phyloP scores from a whole-genome alignment of 2,113 vertebrate species.

The Leucosticte australis region DNA sequence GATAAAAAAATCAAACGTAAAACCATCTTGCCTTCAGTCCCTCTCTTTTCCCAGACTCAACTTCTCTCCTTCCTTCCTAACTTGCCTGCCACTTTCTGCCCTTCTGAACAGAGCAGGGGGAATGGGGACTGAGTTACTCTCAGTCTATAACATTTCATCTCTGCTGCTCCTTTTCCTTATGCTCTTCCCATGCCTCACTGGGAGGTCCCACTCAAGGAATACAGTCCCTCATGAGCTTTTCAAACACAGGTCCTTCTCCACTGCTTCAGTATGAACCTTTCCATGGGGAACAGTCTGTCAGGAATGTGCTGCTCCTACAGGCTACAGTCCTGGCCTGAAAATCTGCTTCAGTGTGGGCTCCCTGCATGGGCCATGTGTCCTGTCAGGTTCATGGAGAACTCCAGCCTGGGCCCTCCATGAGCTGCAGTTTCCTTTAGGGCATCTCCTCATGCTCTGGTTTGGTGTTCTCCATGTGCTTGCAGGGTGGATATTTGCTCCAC shows the following conservation, averaged over 20 bases:
- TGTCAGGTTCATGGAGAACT: not conserved
- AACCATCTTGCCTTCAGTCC: not conserved
- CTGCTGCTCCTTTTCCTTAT: not conserved
- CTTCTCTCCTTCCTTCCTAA: not conserved
- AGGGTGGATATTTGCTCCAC: not conserved
- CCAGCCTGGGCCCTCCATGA: not conserved
- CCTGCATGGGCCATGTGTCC: fast-evolving
- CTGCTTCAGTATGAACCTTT: not conserved
- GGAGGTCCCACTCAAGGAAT: not conserved
- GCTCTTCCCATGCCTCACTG: not conserved
- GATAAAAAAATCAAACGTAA: not conserved
- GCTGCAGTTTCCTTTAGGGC: not conserved
- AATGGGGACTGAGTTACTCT: not conserved
- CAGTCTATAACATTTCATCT: not conserved
- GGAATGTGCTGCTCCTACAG: not conserved
- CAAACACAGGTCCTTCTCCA: not conserved
- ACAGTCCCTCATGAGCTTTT: not conserved
- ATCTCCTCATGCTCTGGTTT: not conserved
- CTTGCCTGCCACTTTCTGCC: not conserved
- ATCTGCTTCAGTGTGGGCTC: not conserved
- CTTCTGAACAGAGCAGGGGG: not conserved
- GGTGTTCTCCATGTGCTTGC: not conserved
- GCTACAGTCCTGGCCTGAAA: not conserved
- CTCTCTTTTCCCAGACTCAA: not conserved
- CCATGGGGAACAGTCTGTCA: not conserved